phyloP scores from a whole-genome alignment of 2,113 vertebrate species.

The Ardeotis arabs region DNA sequence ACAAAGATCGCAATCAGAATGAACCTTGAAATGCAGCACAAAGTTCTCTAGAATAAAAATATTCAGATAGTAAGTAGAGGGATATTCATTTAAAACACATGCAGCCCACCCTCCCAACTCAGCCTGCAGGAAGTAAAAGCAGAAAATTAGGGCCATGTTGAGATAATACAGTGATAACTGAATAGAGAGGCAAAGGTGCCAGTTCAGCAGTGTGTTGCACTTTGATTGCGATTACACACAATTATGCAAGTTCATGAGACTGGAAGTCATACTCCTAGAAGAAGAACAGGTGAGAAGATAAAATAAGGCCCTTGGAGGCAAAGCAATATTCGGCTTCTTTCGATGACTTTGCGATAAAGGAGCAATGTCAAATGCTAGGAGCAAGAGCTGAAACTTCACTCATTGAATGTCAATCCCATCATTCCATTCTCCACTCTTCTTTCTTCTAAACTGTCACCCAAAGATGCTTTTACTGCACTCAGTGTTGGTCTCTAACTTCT shows the following conservation, averaged over 20 bases:
- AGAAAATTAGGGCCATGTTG: not conserved
- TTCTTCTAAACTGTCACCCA: not conserved
- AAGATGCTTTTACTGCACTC: not conserved
- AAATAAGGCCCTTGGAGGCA: constrained; percentile 49
- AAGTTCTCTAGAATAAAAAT: not conserved
- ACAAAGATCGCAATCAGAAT: not conserved
- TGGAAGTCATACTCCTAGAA: not conserved
- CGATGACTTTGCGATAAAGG: not conserved
- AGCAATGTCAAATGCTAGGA: not conserved
- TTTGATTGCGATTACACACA: not conserved
- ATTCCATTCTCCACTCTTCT: not conserved
- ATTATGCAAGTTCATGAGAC: not conserved
- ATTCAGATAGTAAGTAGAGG: not conserved
- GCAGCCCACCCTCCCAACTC: not conserved
- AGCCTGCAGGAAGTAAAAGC: constrained; percentile 13
- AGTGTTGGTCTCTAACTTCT: not conserved
- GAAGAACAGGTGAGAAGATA: constrained; percentile 24
- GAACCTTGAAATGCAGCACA: not conserved
- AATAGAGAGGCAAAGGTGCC: not conserved
- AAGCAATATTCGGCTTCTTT: not conserved
- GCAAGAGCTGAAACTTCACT: not conserved
- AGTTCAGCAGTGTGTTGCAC: not conserved
- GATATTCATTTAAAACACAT: not conserved
- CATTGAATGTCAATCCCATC: fast-evolving
- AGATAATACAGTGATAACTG: not conserved